Conservation (phyloP, 2,888 invertebrate genomes). For the Calameuta idolon region DNA sequence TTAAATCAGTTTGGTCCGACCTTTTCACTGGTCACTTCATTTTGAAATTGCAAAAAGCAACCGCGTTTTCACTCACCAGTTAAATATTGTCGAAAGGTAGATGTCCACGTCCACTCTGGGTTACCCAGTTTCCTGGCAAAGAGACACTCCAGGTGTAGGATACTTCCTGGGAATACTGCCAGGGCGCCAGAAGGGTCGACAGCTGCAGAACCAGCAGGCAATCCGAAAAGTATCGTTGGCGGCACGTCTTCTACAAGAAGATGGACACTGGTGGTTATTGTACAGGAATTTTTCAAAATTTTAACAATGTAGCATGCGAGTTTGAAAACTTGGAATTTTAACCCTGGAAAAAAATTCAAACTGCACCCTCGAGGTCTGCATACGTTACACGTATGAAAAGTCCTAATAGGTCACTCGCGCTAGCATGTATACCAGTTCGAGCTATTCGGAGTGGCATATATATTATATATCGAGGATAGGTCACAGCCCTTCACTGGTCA, state of each 20-base stretch:
- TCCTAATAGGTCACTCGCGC: background rate
- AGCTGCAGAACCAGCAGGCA: slow-evolving; percentile 83
- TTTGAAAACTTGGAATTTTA: slow-evolving; percentile 3
- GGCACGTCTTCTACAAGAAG: slow-evolving; percentile 79
- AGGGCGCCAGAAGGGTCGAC: slow-evolving; percentile 84
- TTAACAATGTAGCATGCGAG: background rate
- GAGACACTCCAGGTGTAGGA: slow-evolving; percentile 85
- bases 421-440: background rate
- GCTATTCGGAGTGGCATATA: background rate
- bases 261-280: slow-evolving; percentile 5
- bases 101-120: slow-evolving; percentile 92
- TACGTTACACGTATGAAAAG: background rate
- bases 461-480: background rate
- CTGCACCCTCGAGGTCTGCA: background rate
- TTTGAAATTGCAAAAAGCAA: background rate
- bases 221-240: slow-evolving; percentile 82
- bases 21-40: background rate
- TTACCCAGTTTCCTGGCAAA: slow-evolving; percentile 81
- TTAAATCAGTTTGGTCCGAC: background rate
- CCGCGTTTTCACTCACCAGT: slow-evolving; percentile 72
- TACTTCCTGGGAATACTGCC: slow-evolving; percentile 84
- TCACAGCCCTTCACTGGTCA: background rate
- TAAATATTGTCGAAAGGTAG: slow-evolving; percentile 81
- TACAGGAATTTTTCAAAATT: background rate
- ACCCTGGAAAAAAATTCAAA: background rate